Percentiles rank a stretch among this genome's conserved stretches.
Evolutionary conservation across 2,113 vertebrate species (phyloP).

Genomic region (Pangasianodon hypophthalmus): DNA sequence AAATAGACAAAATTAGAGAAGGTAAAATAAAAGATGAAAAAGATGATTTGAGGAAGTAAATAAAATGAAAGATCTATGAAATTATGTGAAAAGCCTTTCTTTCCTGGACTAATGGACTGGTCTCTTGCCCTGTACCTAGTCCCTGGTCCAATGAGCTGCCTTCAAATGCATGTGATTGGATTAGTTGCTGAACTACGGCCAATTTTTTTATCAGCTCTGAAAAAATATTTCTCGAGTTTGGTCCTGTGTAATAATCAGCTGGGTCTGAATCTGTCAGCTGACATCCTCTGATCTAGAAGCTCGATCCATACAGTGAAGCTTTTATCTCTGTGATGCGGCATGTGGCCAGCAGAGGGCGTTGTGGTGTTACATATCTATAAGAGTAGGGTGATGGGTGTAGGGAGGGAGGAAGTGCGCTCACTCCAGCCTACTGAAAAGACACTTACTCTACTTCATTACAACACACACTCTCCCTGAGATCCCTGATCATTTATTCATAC

Average conservation of each 20-base stretch:
- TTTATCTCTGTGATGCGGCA: neutral
- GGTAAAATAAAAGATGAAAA: neutral
- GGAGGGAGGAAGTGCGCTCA: neutral
- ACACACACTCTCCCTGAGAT: neutral
- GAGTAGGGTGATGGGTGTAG: neutral
- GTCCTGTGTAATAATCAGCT: neutral
- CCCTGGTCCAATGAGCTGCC: neutral
- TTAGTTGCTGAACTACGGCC: neutral
- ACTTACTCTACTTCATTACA: neutral
- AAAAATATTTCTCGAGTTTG: neutral
- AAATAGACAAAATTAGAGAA: neutral
- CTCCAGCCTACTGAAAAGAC: neutral
- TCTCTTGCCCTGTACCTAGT: neutral
- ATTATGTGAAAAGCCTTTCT: too few relatives aligned
- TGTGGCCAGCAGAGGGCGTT: conserved; percentile 45
- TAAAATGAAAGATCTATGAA: too few relatives aligned
- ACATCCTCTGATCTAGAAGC: neutral
- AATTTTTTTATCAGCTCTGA: neutral
- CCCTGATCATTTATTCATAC: neutral
- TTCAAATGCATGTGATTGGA: neutral
- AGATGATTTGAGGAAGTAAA: neutral
- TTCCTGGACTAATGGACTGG: too few relatives aligned
- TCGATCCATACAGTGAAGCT: neutral
- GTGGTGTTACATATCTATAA: conserved; percentile 1
- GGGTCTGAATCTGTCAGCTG: neutral